A percentile compares a stretch with the other conserved stretches of the same genome.
phyloP scores from a whole-genome alignment of 2,113 vertebrate species.

The Carassius gibelio region DNA sequence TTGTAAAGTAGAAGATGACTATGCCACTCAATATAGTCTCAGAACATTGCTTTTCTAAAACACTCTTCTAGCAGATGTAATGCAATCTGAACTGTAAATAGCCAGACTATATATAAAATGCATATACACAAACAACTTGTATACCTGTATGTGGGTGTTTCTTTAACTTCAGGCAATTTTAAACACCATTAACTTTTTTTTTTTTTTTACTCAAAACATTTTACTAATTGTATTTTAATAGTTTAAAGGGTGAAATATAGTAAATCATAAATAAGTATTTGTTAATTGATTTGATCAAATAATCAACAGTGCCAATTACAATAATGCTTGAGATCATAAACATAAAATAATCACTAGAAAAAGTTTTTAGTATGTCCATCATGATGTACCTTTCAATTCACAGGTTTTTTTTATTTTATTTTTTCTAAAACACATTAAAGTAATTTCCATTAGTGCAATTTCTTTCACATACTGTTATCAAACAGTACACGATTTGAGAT shows the following conservation, averaged over 20 bases:
- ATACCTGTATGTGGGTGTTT: neutral
- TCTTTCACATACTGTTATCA: neutral
- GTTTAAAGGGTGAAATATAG: no score
- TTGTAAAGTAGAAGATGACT: neutral
- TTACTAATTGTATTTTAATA: no score
- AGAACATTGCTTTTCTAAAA: conserved; percentile 6
- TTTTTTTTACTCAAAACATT: no score
- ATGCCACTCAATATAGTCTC: neutral
- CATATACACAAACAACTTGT: neutral
- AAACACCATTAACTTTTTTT: neutral
- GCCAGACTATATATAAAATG: neutral
- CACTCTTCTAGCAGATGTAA: neutral
- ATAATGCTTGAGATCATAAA: neutral
- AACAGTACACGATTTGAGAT: neutral
- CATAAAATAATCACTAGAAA: no score
- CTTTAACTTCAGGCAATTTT: neutral
- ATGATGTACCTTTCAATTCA: no score
- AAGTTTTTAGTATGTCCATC: no score
- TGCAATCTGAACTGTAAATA: neutral
- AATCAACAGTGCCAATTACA: neutral
- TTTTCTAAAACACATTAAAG: neutral
- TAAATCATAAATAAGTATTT: neutral
- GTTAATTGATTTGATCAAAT: neutral
- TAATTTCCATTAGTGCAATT: neutral
- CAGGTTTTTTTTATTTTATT: no score